Evolutionary conservation across 64 coral and sea anemone species (phyloP).

Genomic region (Pocillopora verrucosa): DNA sequence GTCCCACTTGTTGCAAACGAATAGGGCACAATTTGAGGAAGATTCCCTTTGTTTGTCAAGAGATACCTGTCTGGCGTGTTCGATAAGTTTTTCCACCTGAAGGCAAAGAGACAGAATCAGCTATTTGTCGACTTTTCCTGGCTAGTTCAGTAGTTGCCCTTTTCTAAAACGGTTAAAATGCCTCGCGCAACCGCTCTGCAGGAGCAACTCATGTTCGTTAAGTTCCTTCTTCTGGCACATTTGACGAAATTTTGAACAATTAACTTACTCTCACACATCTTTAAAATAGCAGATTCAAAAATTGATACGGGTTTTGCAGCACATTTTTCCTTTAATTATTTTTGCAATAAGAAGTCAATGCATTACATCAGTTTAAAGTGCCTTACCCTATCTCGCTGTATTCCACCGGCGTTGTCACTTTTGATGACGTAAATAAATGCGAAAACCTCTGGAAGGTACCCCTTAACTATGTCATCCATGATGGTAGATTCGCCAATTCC

Average conservation of each 20-base stretch:
- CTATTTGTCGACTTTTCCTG: neutral
- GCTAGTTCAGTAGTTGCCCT: no score
- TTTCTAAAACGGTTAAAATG: neutral
- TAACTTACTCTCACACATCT: no score
- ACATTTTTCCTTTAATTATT: neutral
- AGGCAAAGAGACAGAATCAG: no score
- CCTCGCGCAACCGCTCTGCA: no score
- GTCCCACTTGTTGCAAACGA: constrained; percentile 40
- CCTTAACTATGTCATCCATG: constrained; percentile 12
- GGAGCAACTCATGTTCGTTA: no score
- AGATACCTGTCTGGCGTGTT: no score
- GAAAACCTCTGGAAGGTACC: constrained; percentile 1
- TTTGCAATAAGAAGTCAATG: no score
- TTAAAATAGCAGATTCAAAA: no score
- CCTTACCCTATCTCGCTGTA: neutral
- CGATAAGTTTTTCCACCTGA: no score
- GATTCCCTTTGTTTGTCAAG: neutral
- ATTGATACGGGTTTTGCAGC: no score
- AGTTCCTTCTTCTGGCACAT: no score
- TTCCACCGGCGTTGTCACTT: neutral
- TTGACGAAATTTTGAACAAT: no score
- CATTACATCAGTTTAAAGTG: neutral
- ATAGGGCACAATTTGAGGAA: neutral
- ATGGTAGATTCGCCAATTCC: constrained; percentile 5
- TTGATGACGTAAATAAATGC: constrained; percentile 35